Evolutionary conservation across 1,140 invertebrate species (phyloP).

Genomic region (Bombyx mandarina): DNA sequence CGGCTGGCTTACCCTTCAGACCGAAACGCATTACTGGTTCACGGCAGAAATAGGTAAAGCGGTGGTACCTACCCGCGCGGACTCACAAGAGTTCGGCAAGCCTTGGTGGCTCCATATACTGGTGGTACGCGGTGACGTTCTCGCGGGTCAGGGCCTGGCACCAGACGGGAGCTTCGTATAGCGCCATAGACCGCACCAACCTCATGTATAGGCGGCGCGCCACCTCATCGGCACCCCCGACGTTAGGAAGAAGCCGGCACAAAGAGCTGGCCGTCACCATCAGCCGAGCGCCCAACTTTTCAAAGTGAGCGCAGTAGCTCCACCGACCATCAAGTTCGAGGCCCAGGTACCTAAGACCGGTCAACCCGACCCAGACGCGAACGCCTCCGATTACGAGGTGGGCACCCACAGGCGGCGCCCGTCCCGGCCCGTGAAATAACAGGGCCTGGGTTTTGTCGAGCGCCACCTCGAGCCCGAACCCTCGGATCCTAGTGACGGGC

Average conservation of each 20-base stretch:
- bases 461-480: not conserved
- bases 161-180: conserved; percentile 11
- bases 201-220: conserved; percentile 5
- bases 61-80: no score
- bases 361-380: not conserved
- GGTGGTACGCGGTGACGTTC: no score
- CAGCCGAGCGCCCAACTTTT: not conserved
- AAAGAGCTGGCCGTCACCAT: not conserved
- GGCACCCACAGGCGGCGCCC: no score
- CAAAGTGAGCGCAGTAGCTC: conserved; percentile 4
- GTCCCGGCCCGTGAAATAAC: no score
- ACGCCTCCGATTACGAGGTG: not conserved
- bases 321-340: not conserved
- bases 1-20: no score
- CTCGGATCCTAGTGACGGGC: not conserved
- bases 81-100: no score
- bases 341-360: conserved; percentile 2
- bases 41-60: no score
- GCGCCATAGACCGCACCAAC: conserved; percentile 6
- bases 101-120: no score
- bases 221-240: conserved; percentile 1
- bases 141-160: not conserved
- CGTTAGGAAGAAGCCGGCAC: conserved; percentile 4
- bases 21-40: no score
- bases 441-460: no score